phyloP scores from a whole-genome alignment of 2,888 invertebrate species.

The Diadegma fenestrale region DNA sequence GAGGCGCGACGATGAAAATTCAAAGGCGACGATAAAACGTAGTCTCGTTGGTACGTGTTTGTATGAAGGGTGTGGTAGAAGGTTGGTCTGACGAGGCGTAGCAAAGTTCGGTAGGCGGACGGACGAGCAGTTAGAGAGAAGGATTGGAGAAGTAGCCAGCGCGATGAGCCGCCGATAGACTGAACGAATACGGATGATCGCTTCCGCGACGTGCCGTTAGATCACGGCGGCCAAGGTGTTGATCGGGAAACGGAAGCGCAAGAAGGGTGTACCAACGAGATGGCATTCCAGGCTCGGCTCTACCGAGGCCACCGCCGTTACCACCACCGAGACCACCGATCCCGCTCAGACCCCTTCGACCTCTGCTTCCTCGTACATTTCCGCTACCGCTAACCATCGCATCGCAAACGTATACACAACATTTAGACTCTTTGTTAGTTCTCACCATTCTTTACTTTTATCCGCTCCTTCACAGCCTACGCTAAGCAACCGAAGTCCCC shows the following conservation, averaged over 20 bases:
- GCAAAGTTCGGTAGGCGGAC: constrained; percentile 29
- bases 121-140: constrained; percentile 75
- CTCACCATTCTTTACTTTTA: not conserved
- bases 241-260: constrained; percentile 96
- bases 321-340: constrained; percentile 83
- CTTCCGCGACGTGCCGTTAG: constrained; percentile 86
- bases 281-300: constrained; percentile 88
- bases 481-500: not conserved
- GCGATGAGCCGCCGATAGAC: constrained; percentile 89
- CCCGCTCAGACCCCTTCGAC: constrained; percentile 83
- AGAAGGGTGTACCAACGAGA: constrained; percentile 95
- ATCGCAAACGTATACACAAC: constrained; percentile 76
- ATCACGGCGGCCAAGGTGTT: constrained; percentile 95
- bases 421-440: constrained; percentile 66
- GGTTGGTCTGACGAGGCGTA: constrained; percentile 37
- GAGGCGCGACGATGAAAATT: constrained; percentile 45
- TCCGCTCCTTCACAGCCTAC: not conserved
- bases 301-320: constrained; percentile 83
- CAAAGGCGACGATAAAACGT: constrained; percentile 75
- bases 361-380: constrained; percentile 81
- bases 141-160: constrained; percentile 97
- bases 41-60: constrained; percentile 68
- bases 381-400: constrained; percentile 83
- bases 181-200: constrained; percentile 89
- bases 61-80: constrained; percentile 78